These are phyloP conservation scores for Ptychoptera contaminata DNA, from an alignment of 2,888 invertebrate genomes.

Conservation along the genomic window DNA sequence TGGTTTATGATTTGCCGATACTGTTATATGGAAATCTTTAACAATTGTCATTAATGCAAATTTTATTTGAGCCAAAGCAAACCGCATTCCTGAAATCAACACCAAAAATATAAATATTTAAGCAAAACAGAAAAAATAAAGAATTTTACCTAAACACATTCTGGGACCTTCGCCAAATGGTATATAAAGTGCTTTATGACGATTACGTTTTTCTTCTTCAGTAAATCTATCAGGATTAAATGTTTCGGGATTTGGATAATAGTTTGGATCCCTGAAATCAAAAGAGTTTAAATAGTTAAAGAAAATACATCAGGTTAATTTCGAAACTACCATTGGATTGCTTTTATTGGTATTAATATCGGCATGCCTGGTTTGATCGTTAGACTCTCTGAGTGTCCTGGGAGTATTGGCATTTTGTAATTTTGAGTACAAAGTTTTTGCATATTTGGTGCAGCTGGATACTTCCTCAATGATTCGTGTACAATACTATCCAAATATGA, in stretches of 20 bases:
- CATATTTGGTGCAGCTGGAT: constrained; percentile 14
- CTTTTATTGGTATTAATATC: constrained; percentile 20
- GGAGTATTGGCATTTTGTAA: constrained; percentile 1
- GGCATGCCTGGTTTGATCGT: constrained; percentile 19
- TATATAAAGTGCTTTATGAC: constrained; percentile 17
- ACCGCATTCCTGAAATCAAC: constrained; percentile 10
- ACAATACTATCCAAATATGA: constrained; percentile 38
- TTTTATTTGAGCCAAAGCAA: constrained; percentile 16
- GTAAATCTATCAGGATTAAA: constrained; percentile 29
- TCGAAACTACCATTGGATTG: constrained; percentile 17
- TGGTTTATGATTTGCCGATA: constrained; percentile 15
- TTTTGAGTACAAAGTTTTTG: constrained; percentile 10
- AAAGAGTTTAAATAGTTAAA: neutral
- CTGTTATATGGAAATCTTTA: constrained; percentile 13
- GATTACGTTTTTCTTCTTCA: constrained; percentile 16
- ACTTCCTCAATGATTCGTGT: constrained; percentile 17
- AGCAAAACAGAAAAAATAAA: no score
- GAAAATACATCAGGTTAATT: neutral
- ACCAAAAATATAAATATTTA: no score
- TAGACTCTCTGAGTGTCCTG: constrained; percentile 8
- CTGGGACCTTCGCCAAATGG: constrained; percentile 23
- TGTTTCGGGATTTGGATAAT: constrained; percentile 25
- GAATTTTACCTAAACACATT: constrained; percentile 11
- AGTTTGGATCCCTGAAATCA: constrained; percentile 19
- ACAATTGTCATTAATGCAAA: constrained; percentile 13